phyloP scores from a whole-genome alignment of 2,797 vertebrate genomes.

The Crenuchus spilurus region DNA sequence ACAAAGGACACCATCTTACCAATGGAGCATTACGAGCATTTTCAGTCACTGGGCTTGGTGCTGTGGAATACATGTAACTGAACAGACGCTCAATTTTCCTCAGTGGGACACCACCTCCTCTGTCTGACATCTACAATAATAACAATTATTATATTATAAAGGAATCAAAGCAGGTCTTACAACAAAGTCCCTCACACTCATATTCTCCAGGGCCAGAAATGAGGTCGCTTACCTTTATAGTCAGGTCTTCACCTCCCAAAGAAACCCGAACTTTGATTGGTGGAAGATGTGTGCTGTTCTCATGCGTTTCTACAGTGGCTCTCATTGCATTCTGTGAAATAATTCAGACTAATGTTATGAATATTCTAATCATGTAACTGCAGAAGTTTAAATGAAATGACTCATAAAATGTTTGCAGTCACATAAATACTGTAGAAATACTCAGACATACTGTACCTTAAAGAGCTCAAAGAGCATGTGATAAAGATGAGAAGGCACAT shows the following conservation, averaged over 20 bases:
- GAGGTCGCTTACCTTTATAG: conserved; percentile 87
- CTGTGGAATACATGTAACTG: conserved; percentile 97
- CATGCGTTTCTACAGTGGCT: conserved; percentile 94
- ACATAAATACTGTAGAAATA: neutral
- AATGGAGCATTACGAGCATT: conserved; percentile 88
- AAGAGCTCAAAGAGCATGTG: conserved; percentile 99
- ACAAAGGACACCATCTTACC: conserved; percentile 74
- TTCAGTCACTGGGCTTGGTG: conserved; percentile 87
- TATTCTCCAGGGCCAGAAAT: neutral
- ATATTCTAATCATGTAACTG: too few species aligned
- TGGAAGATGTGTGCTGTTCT: conserved; percentile 81
- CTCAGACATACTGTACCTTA: conserved; percentile 80
- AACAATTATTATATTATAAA: neutral
- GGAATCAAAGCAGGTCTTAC: neutral
- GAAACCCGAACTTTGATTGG: conserved; percentile 90
- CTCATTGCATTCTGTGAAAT: conserved; percentile 95
- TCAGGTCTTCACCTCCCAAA: conserved; percentile 92
- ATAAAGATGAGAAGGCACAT: conserved; percentile 96
- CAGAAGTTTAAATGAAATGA: neutral
- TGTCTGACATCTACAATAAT: conserved; percentile 87
- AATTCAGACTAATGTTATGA: too few species aligned
- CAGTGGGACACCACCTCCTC: conserved; percentile 93
- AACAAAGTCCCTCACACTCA: neutral
- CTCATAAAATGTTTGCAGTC: neutral
- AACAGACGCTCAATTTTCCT: conserved; percentile 93